Conservation (phyloP, 2,888 invertebrate species). For the Endomychus coccineus region DNA sequence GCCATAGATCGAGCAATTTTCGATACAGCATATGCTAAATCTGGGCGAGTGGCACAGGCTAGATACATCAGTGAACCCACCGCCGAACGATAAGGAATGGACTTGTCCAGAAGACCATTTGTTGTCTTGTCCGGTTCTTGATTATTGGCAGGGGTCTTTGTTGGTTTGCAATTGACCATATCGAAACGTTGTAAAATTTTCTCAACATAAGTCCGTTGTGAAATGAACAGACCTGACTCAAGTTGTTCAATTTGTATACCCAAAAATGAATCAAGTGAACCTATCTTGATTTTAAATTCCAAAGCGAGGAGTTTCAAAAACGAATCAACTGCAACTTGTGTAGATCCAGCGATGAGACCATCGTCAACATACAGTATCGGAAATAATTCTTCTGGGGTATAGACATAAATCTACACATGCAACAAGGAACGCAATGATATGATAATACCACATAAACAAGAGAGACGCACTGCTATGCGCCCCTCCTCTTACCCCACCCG, state of each 20-base stretch:
- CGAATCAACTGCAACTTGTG: slow-evolving; percentile 3
- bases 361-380: slow-evolving; percentile 16
- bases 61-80: slow-evolving; percentile 11
- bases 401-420: too few species aligned
- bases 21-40: slow-evolving; percentile 22
- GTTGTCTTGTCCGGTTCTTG: slow-evolving; percentile 9
- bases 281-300: slow-evolving; percentile 1
- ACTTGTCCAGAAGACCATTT: slow-evolving; percentile 11
- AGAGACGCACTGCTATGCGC: too few species aligned
- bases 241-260: slow-evolving; percentile 22
- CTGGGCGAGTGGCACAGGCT: slow-evolving; percentile 22
- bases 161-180: slow-evolving; percentile 18
- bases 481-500: too few species aligned
- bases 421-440: too few species aligned
- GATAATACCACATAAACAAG: too few species aligned
- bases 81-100: slow-evolving; percentile 17
- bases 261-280: slow-evolving; percentile 16
- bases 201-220: slow-evolving; percentile 18
- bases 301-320: slow-evolving; percentile 2
- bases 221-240: slow-evolving; percentile 18
- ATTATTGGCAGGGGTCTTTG: slow-evolving; percentile 19
- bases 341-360: slow-evolving; percentile 10
- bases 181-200: slow-evolving; percentile 17
- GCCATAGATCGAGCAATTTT: slow-evolving; percentile 20
- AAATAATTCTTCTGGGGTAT: too few species aligned